A percentile compares a stretch with the other conserved stretches of the same genome.
phyloP scores from a whole-genome alignment of 2,888 invertebrate genomes.

The Frankliniella intonsa region DNA sequence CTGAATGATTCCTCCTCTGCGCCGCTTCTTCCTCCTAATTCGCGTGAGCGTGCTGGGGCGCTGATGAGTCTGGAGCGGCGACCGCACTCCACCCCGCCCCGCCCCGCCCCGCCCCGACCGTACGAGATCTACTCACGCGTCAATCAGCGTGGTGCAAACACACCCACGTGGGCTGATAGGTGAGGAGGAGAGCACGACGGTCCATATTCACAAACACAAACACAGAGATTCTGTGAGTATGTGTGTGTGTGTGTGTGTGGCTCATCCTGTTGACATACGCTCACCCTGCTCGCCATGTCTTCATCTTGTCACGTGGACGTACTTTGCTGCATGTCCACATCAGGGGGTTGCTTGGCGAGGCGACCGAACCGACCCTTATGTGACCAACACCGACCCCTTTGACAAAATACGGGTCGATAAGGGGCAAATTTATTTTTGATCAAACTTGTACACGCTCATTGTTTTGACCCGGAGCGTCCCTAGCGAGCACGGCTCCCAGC shows the following conservation, averaged over 20 bases:
- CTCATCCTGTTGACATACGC: conserved; percentile 1
- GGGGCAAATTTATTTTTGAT: too few species aligned
- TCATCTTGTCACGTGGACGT: background rate
- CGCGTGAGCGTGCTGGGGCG: too few species aligned
- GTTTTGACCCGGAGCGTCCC: background rate
- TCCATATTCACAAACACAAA: conserved; percentile 12
- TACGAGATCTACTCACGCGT: background rate
- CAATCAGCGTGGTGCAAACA: background rate
- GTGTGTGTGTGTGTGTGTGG: background rate
- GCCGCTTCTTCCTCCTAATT: background rate
- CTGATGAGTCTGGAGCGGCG: too few species aligned
- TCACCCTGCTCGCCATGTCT: background rate
- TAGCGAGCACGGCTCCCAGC: too few species aligned
- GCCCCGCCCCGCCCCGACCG: too few species aligned
- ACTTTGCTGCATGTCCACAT: too few species aligned
- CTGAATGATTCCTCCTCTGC: background rate
- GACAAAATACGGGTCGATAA: background rate
- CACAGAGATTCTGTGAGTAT: background rate
- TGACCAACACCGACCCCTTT: background rate
- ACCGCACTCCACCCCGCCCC: too few species aligned
- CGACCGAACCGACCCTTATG: background rate
- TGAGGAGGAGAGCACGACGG: background rate
- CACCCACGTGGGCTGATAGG: background rate
- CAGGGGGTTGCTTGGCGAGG: background rate
- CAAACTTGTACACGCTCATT: background rate